These are phyloP conservation scores for Ibidorhyncha struthersii DNA, from an alignment of 2,113 vertebrate species.

Conservation along the genomic window DNA sequence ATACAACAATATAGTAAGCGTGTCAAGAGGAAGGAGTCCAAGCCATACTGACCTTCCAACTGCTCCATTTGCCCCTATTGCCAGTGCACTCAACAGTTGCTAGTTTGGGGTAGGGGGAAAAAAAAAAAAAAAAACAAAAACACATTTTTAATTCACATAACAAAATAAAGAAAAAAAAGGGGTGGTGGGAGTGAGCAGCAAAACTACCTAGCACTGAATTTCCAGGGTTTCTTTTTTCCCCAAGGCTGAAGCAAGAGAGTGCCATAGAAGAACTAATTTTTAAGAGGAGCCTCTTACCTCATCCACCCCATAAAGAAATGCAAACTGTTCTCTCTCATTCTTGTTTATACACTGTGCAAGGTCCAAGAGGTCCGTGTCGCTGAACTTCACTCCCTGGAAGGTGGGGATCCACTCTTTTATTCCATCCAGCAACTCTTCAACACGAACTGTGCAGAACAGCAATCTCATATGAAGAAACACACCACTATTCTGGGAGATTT, in stretches of 20 bases:
- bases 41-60: constrained; percentile 87
- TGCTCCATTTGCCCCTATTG: constrained; percentile 86
- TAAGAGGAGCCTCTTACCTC: constrained; percentile 80
- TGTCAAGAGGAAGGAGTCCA: neutral
- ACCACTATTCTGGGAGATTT: neutral
- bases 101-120: constrained; percentile 43
- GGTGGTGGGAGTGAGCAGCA: neutral
- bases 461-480: neutral
- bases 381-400: constrained; percentile 93
- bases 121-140: neutral
- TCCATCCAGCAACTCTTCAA: constrained; percentile 81
- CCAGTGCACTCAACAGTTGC: constrained; percentile 89
- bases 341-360: constrained; percentile 85
- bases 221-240: neutral
- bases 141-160: neutral
- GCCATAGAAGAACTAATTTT: neutral
- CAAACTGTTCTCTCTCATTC: constrained; percentile 68
- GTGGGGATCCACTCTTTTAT: constrained; percentile 86
- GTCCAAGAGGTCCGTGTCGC: constrained; percentile 86
- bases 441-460: constrained; percentile 77
- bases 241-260: neutral
- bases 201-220: neutral
- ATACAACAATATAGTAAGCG: neutral
- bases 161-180: neutral
- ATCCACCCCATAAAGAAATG: constrained; percentile 89